Evolutionary conservation across 1,140 invertebrate species (phyloP), one percentile per base, ranked within the genome.

Genomic region (Oryctes rhinoceros): DNA sequence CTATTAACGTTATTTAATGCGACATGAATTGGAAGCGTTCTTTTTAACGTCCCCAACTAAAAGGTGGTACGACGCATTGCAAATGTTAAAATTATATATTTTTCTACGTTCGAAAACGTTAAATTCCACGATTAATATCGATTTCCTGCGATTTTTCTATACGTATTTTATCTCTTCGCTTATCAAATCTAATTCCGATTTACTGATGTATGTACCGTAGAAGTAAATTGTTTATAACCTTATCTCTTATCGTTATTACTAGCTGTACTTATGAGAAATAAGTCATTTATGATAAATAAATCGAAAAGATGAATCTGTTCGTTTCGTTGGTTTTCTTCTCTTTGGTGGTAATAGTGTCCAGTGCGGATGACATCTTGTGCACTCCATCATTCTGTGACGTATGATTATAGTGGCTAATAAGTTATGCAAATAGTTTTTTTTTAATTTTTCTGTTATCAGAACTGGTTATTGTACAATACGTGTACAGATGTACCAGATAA

Each of bases 401-500:
- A 78, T 62, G 76, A 44, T 49, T 4, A 30, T 53, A 49, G 20
- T 9, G 15, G 18, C 7, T 37, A 10, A 44, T 44, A 44, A 44
- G 0, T 44, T 44, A 44, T 10, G 9, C 39, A 10, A 3, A 10
- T 44, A 44, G 9, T 44, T 44, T 59, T 71, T 67, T 35, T 30
- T 24, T 35, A 3, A 71, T 35, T 35, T 71, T 13, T 71, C 5
- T 71, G 24, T 5, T 24, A 37, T 24, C 39, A 76, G 75, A 47
- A 13, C 10, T 76, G 44, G 37, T 10, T 24, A 48, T 37, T 11
- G 3, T 20, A 44, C 18, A 48, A 76, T 37, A 18, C 13, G 30
- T 91, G 90, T 80, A 20, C 84, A 0, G 37, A 81, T 0, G 59
- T 89, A 1, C 84, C 87, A 0, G 81, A 83, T 3, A 84, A 88